Evolutionary conservation across 2,888 invertebrate genomes (phyloP).

Genomic region (Elgonia sp.): DNA sequence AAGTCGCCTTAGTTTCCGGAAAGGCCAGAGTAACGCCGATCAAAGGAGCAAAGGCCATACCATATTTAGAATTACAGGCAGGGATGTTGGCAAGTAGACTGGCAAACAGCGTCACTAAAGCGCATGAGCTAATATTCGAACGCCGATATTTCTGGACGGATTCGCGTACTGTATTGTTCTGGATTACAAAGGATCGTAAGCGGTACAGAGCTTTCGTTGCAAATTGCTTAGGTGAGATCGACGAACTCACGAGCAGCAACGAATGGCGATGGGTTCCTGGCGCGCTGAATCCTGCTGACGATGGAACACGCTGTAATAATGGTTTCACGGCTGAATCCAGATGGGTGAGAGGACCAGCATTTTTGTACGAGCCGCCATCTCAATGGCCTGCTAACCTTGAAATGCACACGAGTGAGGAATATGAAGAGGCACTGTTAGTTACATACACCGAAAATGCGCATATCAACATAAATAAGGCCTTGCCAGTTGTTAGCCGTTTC

Average conservation of each 20-base stretch:
- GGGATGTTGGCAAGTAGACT: slow-evolving; percentile 5
- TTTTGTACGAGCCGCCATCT: not conserved
- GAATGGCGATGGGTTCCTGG: slow-evolving; percentile 81
- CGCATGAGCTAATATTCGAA: not conserved
- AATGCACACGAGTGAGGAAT: too few relatives aligned
- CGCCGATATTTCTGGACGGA: slow-evolving; percentile 37
- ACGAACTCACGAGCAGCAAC: slow-evolving; percentile 61
- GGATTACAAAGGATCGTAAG: slow-evolving; percentile 68
- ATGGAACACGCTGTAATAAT: slow-evolving; percentile 59
- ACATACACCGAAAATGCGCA: too few relatives aligned
- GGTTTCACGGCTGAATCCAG: not conserved
- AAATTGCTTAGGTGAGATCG: slow-evolving; percentile 77
- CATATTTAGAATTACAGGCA: slow-evolving; percentile 26
- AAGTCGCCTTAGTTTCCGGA: not conserved
- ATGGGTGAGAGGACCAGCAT: not conserved
- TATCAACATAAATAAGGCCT: too few relatives aligned
- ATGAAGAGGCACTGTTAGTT: too few relatives aligned
- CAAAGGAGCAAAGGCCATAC: slow-evolving; percentile 9
- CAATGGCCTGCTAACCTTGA: too few relatives aligned
- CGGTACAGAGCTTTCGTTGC: slow-evolving; percentile 69
- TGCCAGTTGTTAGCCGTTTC: too few relatives aligned
- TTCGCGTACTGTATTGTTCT: slow-evolving; percentile 59
- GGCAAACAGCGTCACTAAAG: not conserved
- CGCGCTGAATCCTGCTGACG: slow-evolving; percentile 73
- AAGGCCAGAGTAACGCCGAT: not conserved